Conservation (phyloP, 1,140 invertebrate species). For the Venustaconcha ellipsiformis region DNA sequence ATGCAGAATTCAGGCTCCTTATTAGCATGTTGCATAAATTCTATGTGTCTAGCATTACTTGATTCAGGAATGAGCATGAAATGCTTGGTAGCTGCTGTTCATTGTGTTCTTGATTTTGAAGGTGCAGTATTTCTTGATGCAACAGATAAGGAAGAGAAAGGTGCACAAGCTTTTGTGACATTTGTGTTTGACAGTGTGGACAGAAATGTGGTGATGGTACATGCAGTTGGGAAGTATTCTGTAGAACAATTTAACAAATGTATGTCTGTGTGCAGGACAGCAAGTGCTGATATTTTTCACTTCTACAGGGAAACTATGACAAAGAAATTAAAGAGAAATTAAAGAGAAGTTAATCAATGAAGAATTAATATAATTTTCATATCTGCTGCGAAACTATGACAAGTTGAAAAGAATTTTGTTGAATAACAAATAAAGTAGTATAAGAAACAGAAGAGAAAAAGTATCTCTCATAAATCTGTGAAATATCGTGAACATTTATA, state of each 20-base stretch:
- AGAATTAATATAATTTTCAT: no score
- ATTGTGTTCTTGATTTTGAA: constrained; percentile 77
- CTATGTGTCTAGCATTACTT: constrained; percentile 82
- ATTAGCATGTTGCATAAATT: constrained; percentile 85
- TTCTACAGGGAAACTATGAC: constrained; percentile 58
- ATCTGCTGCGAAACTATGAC: no score
- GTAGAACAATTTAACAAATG: constrained; percentile 55
- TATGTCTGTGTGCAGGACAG: constrained; percentile 42
- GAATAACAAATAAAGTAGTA: no score
- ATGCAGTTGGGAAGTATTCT: constrained; percentile 51
- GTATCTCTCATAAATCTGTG: no score
- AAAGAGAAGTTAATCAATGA: no score
- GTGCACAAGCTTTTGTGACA: constrained; percentile 41
- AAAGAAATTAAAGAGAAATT: no score
- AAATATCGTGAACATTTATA: constrained; percentile 22
- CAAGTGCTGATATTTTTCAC: constrained; percentile 51
- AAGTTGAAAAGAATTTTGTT: no score
- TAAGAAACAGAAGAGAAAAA: no score
- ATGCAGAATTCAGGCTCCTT: constrained; percentile 87
- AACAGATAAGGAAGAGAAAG: constrained; percentile 67
- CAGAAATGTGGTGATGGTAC: constrained; percentile 46
- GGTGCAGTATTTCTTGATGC: constrained; percentile 80
- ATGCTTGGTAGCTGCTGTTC: constrained; percentile 79
- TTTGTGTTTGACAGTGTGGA: constrained; percentile 64
- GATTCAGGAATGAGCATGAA: constrained; percentile 85